phyloP scores from a whole-genome alignment of 2,113 vertebrate species.

The Trinectes maculatus region DNA sequence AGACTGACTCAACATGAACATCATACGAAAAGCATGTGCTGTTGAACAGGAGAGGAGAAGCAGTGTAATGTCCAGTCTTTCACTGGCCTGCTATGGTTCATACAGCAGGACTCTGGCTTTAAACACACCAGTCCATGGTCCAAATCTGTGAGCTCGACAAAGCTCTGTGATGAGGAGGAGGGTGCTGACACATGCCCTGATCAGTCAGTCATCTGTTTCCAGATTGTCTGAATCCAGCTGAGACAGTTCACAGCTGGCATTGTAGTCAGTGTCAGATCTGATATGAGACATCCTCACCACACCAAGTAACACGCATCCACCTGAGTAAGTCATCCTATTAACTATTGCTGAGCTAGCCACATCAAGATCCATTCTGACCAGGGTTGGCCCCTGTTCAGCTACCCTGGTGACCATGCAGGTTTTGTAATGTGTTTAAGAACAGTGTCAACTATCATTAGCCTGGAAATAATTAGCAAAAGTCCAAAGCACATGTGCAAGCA shows the following conservation, averaged over 20 bases:
- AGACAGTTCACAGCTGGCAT: conserved; percentile 17
- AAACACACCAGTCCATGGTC: conserved; percentile 16
- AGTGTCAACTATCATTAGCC: conserved; percentile 10
- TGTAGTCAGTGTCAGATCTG: conserved; percentile 1
- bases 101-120: conserved; percentile 27
- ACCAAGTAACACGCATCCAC: no score
- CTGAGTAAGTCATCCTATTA: no score
- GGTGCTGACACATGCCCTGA: conserved; percentile 17
- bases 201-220: background rate
- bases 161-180: conserved; percentile 1
- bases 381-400: conserved; percentile 2
- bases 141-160: conserved; percentile 13
- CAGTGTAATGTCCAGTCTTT: conserved; percentile 19
- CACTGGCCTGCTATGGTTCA: conserved; percentile 15
- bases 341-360: background rate
- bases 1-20: conserved; percentile 17
- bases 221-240: conserved; percentile 3
- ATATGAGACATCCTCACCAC: background rate
- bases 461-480: background rate
- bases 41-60: conserved; percentile 28
- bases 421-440: conserved; percentile 8
- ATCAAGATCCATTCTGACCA: conserved; percentile 25
- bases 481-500: background rate
- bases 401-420: conserved; percentile 31
- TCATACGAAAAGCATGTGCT: conserved; percentile 57